Evolutionary conservation across 2,797 vertebrate genomes (phyloP), one percentile per base, ranked within the genome.

Genomic region (Paratrypauchen microcephalus): DNA sequence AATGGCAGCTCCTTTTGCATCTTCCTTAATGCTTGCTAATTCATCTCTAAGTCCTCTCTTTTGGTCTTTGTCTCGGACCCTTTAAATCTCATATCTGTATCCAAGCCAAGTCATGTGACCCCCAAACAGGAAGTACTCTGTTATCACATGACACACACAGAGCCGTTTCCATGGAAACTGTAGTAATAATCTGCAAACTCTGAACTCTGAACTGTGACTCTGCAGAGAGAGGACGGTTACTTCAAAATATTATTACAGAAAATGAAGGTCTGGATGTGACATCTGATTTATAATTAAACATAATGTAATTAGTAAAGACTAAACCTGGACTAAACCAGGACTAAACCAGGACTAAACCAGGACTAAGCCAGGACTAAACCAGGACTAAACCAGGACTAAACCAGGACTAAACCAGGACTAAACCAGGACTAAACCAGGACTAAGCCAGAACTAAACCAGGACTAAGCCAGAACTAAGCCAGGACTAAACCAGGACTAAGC

Each of bases 61-160:
- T 9, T 36, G 9, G 32, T 36, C 1, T 36, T 36, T 36, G 1
- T 36, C 32, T 36, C 32, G 32, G 8, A 9, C 32, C 32, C 32
- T 36, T 36, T 36, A 36, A 36, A 50, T n/a, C 48, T 50, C 48
- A 18, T 8, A 2, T 50, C 21, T 13, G 61, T 50, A 36, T 50
- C 61, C 45, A n/a, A 64, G 78, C 76, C 11, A 9, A 1, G 79
- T 83, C 73, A 74, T 75, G 81, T 77, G 76, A 67, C 63, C 1
- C 63, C 1, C 59, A 70, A 60, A 71, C 74, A 85, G 79, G 83
- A 88, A 86, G 80, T 71, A 74, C 70, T 81, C 68, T 84, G 82
- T 84, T 64, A 85, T 80, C 73, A 63, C 45, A 56, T 2, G 36
- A 61, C n/a, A 80, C 70, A 69, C 75, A 85, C 77, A 84, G 83